Percentiles rank a stretch among this genome's conserved stretches.
Evolutionary conservation across 2,797 vertebrate species (phyloP).

Genomic region (Clarias laeviceps): DNA sequence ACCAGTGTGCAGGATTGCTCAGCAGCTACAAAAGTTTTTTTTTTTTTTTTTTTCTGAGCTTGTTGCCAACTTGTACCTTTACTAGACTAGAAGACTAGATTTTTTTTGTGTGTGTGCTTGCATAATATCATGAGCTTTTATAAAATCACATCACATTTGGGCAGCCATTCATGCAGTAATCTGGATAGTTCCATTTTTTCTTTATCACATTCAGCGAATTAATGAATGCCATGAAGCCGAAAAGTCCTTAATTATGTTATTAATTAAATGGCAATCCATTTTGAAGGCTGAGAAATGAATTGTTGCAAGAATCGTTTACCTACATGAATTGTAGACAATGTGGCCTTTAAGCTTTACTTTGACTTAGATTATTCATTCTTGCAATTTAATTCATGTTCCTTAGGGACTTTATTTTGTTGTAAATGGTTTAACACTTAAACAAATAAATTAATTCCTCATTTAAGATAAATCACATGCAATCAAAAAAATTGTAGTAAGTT

Average conservation of each 20-base stretch:
- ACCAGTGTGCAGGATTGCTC: background rate
- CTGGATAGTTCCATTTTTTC: slow-evolving; percentile 69
- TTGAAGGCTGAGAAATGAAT: slow-evolving; percentile 10
- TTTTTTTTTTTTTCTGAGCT: background rate
- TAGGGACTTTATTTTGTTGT: background rate
- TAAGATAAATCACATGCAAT: background rate
- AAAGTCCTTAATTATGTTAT: slow-evolving; percentile 76
- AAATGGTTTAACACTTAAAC: background rate
- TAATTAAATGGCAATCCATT: slow-evolving; percentile 67
- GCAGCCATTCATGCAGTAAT: slow-evolving; percentile 5
- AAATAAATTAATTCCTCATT: background rate
- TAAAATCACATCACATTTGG: slow-evolving; percentile 8
- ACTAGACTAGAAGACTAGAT: background rate
- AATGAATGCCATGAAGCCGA: slow-evolving; percentile 77
- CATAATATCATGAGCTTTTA: background rate
- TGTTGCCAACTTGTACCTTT: background rate
- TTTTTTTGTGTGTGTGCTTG: background rate
- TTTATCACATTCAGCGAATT: slow-evolving; percentile 60
- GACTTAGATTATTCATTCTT: background rate
- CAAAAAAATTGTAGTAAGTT: background rate
- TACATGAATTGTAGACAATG: background rate
- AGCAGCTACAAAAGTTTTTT: slow-evolving; percentile 40
- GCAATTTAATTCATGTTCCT: background rate
- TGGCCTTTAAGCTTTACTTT: background rate
- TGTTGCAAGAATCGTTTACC: background rate